phyloP scores from a whole-genome alignment of 2,888 invertebrate species.

The Eurois occulta region DNA sequence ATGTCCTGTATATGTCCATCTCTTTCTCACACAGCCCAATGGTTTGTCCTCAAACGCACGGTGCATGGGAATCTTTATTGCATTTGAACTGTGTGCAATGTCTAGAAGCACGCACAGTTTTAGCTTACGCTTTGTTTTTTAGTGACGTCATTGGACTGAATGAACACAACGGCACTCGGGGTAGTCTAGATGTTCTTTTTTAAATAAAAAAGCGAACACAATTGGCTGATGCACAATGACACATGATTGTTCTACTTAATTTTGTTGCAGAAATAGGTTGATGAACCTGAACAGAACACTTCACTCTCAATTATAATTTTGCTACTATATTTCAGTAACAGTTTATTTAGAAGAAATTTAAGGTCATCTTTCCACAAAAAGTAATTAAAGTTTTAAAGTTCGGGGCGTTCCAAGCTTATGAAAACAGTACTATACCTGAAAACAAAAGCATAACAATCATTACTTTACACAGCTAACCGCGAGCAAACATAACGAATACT shows the following conservation, averaged over 20 bases:
- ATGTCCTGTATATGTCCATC: background rate
- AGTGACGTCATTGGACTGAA: constrained; percentile 40
- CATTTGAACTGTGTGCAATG: constrained; percentile 52
- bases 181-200: background rate
- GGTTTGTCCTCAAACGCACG: constrained; percentile 37
- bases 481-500: background rate
- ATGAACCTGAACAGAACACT: background rate
- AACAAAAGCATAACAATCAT: constrained; percentile 1
- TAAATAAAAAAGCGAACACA: background rate
- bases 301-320: no score
- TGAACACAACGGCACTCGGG: constrained; percentile 3
- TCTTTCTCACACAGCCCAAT: background rate
- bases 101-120: constrained; percentile 29
- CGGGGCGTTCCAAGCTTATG: background rate
- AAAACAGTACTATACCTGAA: background rate
- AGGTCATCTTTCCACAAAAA: background rate
- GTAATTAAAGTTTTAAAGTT: background rate
- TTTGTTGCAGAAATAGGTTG: background rate
- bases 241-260: background rate
- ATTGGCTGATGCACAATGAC: background rate
- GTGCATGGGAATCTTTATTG: constrained; percentile 64
- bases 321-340: background rate
- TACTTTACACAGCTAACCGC: background rate
- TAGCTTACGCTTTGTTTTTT: constrained; percentile 43
- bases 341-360: background rate